Evolutionary conservation across 2,888 invertebrate genomes (phyloP), one percentile per base, ranked within the genome.

Genomic region (Limnephilus rhombicus): DNA sequence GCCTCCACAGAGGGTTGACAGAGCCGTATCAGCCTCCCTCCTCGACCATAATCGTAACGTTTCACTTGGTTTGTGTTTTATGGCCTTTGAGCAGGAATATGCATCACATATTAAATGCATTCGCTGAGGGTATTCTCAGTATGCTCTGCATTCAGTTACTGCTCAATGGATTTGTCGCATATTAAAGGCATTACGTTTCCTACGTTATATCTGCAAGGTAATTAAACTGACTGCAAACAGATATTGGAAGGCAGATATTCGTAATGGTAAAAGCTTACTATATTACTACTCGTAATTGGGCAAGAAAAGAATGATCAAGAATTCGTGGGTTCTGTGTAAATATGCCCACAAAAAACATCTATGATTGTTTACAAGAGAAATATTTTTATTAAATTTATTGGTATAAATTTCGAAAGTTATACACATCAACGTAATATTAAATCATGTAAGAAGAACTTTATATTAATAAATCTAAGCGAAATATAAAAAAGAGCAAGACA

Each of bases 51-150:
- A 83, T 83, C 91, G 89, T 92, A 91, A 91, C 92, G 92, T 91
- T 92, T 92, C 92, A 92, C 92, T 91, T 90, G 91, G 92, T 91
- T 92, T 91, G 92, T 92, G 92, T 92, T 92, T 92, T 92, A 92
- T 92, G 49, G 92, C 89, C 68, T 89, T 89, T 80, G 41, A 81
- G 41, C 89, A 82, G 41, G 91, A 90, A 82, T 90, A 81, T 89
- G 89, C 53, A 89, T 80, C 68, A 41, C 31, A 89, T 89, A 89
- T 89, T 80, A 89, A 89, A 89, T 89, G 89, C 68, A 89, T 89
- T 68, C 49, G 83, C 83, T 37, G 34, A 83, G 86, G 53, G 45
- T 86, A 68, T 68, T 68, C 68, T 68, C 68, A 68, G 68, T 68
- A 37, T 31, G 45, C 9, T 86, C 41, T 86, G 86, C 86, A 49